Conservation (phyloP, 2,888 invertebrate genomes). For the Schrankia costaestrigalis region DNA sequence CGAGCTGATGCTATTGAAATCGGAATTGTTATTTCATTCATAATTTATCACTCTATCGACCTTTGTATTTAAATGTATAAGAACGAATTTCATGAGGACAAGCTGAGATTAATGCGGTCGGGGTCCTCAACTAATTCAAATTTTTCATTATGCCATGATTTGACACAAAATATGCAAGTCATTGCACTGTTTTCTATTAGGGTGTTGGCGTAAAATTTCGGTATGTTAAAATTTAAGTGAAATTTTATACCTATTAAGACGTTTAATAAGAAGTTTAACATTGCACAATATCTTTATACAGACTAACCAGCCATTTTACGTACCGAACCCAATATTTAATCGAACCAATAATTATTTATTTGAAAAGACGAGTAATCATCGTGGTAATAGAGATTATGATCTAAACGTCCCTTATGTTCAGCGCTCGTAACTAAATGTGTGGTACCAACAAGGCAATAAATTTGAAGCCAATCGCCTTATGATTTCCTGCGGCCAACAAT, state of each 20-base stretch:
- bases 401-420: conserved; percentile 33
- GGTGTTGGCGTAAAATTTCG: conserved; percentile 39
- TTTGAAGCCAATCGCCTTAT: conserved; percentile 57
- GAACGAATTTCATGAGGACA: conserved; percentile 59
- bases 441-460: conserved; percentile 52
- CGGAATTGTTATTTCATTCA: conserved; percentile 67
- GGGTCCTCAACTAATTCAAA: conserved; percentile 56
- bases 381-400: conserved; percentile 36
- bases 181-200: conserved; percentile 59
- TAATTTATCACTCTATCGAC: conserved; percentile 72
- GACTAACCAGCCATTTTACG: too few relatives aligned
- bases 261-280: too few relatives aligned
- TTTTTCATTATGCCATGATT: conserved; percentile 70
- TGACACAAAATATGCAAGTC: conserved; percentile 66
- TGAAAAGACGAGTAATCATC: conserved; percentile 27
- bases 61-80: conserved; percentile 71
- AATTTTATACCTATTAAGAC: too few relatives aligned
- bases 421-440: conserved; percentile 35
- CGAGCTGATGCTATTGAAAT: conserved; percentile 50
- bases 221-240: conserved; percentile 31
- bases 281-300: too few relatives aligned
- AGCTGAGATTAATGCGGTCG: conserved; percentile 58
- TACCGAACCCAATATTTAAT: conserved; percentile 10
- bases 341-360: conserved; percentile 22
- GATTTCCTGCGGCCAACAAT: conserved; percentile 62